phyloP scores from a whole-genome alignment of 2,113 vertebrate species.

The Engystomops pustulosus region DNA sequence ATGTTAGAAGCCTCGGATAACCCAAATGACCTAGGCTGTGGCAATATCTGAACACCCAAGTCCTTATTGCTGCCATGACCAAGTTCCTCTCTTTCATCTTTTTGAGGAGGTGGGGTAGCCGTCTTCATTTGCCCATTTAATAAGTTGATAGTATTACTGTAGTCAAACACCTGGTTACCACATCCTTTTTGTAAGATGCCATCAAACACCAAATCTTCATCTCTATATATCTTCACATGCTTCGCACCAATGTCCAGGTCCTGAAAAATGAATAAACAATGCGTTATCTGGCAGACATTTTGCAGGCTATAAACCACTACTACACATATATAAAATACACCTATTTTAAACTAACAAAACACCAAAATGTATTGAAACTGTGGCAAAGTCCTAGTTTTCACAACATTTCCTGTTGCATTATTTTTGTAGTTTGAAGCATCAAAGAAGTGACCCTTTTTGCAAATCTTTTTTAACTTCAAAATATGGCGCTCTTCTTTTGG shows the following conservation, averaged over 20 bases:
- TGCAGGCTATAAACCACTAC: too few species aligned
- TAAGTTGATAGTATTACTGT: conserved; percentile 77
- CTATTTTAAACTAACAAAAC: too few species aligned
- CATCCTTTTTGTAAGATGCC: conserved; percentile 83
- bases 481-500: too few species aligned
- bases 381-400: too few species aligned
- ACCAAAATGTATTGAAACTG: too few species aligned
- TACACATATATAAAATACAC: too few species aligned
- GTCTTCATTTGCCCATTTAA: conserved; percentile 47
- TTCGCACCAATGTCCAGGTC: conserved; percentile 85
- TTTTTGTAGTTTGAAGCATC: too few species aligned
- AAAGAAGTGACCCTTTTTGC: too few species aligned
- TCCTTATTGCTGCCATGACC: neutral
- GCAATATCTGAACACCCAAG: neutral
- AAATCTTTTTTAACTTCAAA: too few species aligned
- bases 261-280: too few species aligned
- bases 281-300: too few species aligned
- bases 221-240: conserved; percentile 85
- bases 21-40: neutral
- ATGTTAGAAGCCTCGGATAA: neutral
- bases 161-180: conserved; percentile 77
- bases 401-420: too few species aligned
- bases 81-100: neutral
- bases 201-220: conserved; percentile 86
- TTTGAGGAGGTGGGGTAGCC: neutral